Evolutionary conservation across 2,113 vertebrate genomes (phyloP), one percentile per base, ranked within the genome.

Genomic region (Proterorhinus semilunaris): DNA sequence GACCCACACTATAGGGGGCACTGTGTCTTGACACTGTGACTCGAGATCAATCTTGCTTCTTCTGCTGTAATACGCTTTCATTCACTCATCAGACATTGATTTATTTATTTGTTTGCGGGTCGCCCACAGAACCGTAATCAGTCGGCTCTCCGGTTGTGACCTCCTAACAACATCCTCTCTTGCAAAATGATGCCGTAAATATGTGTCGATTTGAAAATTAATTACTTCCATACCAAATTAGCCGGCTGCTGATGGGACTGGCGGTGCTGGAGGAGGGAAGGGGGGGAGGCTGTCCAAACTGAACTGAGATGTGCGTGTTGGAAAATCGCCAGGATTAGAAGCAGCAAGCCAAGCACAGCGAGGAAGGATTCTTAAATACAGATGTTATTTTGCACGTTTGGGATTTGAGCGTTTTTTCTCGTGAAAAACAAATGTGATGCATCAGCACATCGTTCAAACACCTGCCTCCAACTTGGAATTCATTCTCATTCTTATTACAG

Each of bases 61-160:
- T 36, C 27, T 36, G 27, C 27, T 3, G 27, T 36, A 36, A 36
- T 36, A 36, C 4, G 27, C 4, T 36, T 36, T 36, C 27, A 36
- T 36, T 3, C 27, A 36, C 27, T 36, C 27, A 36, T 36, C 2
- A 36, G 27, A 36, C 3, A 36, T 5, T 36, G 7, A 53, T 17
- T 8, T 17, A 8, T 17, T 53, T 17, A 9, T 8, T 53, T 55
- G 21, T 55, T 27, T 36, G 2, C 59, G 21, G 80, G 69, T 83
- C 13, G 6, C 42, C 6, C 74, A 85, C 76, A 85, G 87, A 75
- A 77, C 87, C 88, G 87, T 87, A 90, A 91, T 91, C 88, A 86
- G 82, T 73, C 69, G 9, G 13, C 65, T 51, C 64, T 78, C 62
- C 74, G 42, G 17, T 85, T 71, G 10, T 7, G 66, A 72, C 74